Evolutionary conservation across 1,140 invertebrate species (phyloP), one percentile per base, ranked within the genome.

Genomic region (Cryptotermes secundus): DNA sequence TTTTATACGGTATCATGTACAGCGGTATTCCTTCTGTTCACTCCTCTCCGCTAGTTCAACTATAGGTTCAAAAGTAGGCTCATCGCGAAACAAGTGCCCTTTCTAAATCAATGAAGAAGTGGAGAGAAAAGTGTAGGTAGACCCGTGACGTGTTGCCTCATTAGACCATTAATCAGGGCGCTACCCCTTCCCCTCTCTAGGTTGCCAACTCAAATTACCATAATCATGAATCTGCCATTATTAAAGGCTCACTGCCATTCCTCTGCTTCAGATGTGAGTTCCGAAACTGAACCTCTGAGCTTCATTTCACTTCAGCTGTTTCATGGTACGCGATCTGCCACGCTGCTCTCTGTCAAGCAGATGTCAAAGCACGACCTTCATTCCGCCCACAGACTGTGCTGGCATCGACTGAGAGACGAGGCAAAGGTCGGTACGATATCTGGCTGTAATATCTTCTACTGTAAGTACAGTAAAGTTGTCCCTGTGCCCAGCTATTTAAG

Each of bases 151-250:
- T 59, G 53, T 72, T 10, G 59, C 59, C 59, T 72, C 59, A 72
- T 72, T 72, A 72, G 59, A 26, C 59, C 59, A 72, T 72, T 72
- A 72, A 72, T 72, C 59, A 72, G 59, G 9, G 26, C n/a, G n/a
- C 45, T 31, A 31, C 59, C n/a, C 59, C n/a, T 26, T 31, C 59
- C 59, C n/a, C 59, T 26, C 6, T 31, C 59, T n/a, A 31, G 59
- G n/a, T 31, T 31, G n/a, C n/a, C 59, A 72, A 72, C 59, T 72
- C 59, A 72, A n/a, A 72, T 72, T 31, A 72, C n/a, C 59, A 31
- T 72, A 72, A 72, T 72, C n/a, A 72, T 22, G 45, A 49, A 49
- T 22, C 45, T 19, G 16, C 9, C 45, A 49, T 19, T 19, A 49
- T 49, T 49, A 49, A 16, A 49, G 45, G 16, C 16, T 49, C 3